Base-by-base conservation (phyloP, 2,113 vertebrate genomes). In the Chunga burmeisteri region DNA sequence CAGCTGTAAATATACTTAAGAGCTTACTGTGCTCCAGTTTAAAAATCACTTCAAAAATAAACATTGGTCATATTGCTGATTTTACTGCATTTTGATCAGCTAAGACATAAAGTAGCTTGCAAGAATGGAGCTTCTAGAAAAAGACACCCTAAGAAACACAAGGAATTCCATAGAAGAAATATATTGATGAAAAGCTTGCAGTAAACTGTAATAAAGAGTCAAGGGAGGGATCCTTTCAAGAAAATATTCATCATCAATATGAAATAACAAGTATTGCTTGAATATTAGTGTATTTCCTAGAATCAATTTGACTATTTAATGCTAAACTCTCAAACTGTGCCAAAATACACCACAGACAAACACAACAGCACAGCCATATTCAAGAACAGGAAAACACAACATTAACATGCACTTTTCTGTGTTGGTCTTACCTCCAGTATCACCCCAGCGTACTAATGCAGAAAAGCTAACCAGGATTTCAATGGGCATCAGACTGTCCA, bases 391-490 rank as follows among this genome's bases (percentile, higher is more conserved):
- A 59, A 90, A 75, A 46, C 20, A 65, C 26, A 81, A 83, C 29
- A 53, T 5, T 40, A 91, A 42, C 5, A 11, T 14, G 13, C 3
- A 47, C 29, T 71, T 55, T 63, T 88, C 95, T 83, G 32, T 70
- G 65, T 92, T 96, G 90, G 85, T 94, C 96, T 99, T 98, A 97
- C 98, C 98, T 92, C 80, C 96, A 74, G 85, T 88, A 40, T 98
- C 98, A 90, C 97, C 97, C 99, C 98, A 99, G 80, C 53, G 96
- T 21, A 99, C 97, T 93, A 99, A 91, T 18, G 98, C 98, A 94
- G 99, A 99, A 97, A 99, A 99, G 73, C 98, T 98, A 96, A 99
- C 97, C 92, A 99, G 97, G 29, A 99, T 98, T 97, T 99, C 98
- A 75, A 95, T 96, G 50, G 99, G 98, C 72, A 96, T 98, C 90